A percentile compares a stretch with the other conserved stretches of the same genome.
Conservation (phyloP, 2,797 vertebrate genomes). For the Nyctalus aviator region DNA sequence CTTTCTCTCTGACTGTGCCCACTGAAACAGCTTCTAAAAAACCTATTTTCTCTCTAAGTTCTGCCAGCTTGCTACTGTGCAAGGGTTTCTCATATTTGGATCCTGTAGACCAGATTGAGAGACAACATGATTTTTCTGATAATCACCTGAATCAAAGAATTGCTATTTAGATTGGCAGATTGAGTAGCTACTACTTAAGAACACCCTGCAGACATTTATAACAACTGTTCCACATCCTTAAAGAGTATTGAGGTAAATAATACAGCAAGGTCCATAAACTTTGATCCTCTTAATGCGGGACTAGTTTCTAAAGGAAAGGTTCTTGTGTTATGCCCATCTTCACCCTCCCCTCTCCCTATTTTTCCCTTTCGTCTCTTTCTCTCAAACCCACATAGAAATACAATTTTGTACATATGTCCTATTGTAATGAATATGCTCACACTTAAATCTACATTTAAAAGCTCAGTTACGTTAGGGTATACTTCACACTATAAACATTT, state of each 20-base stretch:
- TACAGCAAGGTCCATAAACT: not conserved
- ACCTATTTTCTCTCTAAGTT: not conserved
- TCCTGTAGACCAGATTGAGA: not conserved
- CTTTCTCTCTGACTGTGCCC: not conserved
- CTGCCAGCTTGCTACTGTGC: not conserved
- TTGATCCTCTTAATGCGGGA: not conserved
- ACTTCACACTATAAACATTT: not conserved
- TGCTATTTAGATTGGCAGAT: not conserved
- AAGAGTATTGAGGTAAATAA: not conserved
- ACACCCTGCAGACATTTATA: not conserved
- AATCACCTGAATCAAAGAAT: not conserved
- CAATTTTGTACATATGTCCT: not conserved
- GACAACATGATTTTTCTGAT: not conserved
- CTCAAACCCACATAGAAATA: not conserved
- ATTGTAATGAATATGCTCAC: not conserved
- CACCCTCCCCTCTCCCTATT: not conserved
- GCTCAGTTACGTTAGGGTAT: not conserved
- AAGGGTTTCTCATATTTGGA: not conserved
- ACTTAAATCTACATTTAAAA: slow-evolving; percentile 10
- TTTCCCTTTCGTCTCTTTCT: not conserved
- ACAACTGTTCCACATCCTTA: not conserved
- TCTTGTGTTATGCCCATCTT: not conserved
- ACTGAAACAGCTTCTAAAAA: not conserved
- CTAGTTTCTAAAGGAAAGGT: slow-evolving; percentile 20
- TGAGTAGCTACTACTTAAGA: not conserved